Base-by-base conservation (phyloP, 2,888 invertebrate species). In the Xiphydria camelus region DNA sequence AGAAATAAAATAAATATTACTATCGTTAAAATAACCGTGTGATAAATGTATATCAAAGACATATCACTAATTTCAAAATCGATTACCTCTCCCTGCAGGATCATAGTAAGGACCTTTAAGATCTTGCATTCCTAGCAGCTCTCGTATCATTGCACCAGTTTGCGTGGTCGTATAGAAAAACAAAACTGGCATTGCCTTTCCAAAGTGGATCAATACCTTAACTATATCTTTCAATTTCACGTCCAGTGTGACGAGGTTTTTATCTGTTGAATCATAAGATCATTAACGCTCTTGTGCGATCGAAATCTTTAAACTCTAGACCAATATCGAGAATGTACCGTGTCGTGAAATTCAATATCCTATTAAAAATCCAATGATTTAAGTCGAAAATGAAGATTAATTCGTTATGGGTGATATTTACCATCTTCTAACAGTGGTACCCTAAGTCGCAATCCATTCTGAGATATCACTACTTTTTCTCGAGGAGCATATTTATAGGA, bases 401-500 rank as follows among this genome's bases (percentile, higher is more conserved):
- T 33, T 23, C 37, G 17, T n/a, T n/a, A n/a, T n/a, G n/a, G 25
- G 12, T 12, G 12, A 36, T 21, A 51, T 51, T 65, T 62, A 76
- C 76, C 69, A 49, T 74, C 72, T 61, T 75, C 74, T 35, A 77
- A 59, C 37, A 76, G 62, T 37, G 80, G 79, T 34, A 80, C 72
- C 22, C 62, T 62, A 21, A 80, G 68, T 53, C 68, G 70, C 26
- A 82, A 62, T 26, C 79, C 79, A 47, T 61, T 64, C 17, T 75
- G 62, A 2, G 79, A 77, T 34, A 80, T 65, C 49, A 80, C 69
- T 73, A 92, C 87, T 75, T 84, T 83, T 69, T 89, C 87, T 48
- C 80, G 81, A 18, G 91, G 87, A 55, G 84, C 81, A 66, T 87
- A 89, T 77, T 88, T 86, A 70, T 91, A 89, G 10, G 91, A 89